Evolutionary conservation across 37 sponge, comb jelly and placozoan species (phyloP).

Genomic region (Spongilla lacustris): DNA sequence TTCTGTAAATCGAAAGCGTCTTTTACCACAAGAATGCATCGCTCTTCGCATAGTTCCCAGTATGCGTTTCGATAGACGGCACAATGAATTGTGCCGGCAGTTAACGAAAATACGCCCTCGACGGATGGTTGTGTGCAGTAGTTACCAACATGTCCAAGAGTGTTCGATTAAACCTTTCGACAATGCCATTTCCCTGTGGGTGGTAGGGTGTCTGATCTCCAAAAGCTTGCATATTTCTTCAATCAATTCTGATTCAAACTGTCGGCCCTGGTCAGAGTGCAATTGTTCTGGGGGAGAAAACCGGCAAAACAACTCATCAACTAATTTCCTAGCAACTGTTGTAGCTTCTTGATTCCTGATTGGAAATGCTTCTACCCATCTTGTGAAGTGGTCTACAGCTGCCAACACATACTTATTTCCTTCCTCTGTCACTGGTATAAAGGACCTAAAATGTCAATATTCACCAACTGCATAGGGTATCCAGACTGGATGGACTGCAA

Average conservation of each 20-base stretch:
- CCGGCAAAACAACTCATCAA: constrained; percentile 7
- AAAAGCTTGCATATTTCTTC: constrained; percentile 9
- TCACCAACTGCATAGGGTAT: neutral
- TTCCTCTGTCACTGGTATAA: neutral
- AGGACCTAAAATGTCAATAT: constrained; percentile 2
- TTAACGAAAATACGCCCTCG: too few relatives aligned
- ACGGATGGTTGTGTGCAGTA: neutral
- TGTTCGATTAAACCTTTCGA: constrained; percentile 28
- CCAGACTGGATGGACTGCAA: neutral
- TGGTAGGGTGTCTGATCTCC: constrained; percentile 32
- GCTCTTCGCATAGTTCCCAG: too few relatives aligned
- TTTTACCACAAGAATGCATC: too few relatives aligned
- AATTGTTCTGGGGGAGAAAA: constrained; percentile 3
- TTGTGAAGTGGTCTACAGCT: neutral
- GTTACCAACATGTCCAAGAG: constrained; percentile 27
- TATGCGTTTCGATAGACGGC: too few relatives aligned
- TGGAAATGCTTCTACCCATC: constrained; percentile 13
- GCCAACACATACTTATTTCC: constrained; percentile 5
- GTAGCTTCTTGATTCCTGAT: constrained; percentile 7
- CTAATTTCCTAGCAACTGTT: constrained; percentile 15
- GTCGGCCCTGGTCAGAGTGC: constrained; percentile 26
- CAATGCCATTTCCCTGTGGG: constrained; percentile 25
- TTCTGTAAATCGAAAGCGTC: too few relatives aligned
- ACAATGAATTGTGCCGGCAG: too few relatives aligned
- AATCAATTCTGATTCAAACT: constrained; percentile 25